These are phyloP conservation scores for Elymnias hypermnestra DNA, from an alignment of 1,140 invertebrate species.

Conservation along the genomic window DNA sequence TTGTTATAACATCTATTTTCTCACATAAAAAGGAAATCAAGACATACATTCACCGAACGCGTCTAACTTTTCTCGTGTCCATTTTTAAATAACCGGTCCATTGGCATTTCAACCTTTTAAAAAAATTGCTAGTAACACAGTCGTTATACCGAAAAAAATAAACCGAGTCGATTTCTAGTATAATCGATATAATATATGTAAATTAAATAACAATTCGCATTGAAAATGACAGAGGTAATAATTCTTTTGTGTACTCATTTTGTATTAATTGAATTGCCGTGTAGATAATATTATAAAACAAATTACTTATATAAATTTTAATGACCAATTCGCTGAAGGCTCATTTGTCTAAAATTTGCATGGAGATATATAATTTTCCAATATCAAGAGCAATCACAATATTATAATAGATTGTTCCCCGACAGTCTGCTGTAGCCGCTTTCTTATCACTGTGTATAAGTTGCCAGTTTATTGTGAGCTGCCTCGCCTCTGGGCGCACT, in stretches of 20 bases:
- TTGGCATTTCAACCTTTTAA: neutral
- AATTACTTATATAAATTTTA: neutral
- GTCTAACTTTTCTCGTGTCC: neutral
- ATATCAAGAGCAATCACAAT: constrained; percentile 43
- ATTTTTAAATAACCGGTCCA: neutral
- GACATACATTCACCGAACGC: no score
- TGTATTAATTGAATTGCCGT: neutral
- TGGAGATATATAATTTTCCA: constrained; percentile 24
- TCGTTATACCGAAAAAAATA: no score
- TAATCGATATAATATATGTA: neutral
- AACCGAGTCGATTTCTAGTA: no score
- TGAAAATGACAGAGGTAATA: neutral
- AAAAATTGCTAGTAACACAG: no score
- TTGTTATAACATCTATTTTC: no score
- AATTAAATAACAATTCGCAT: neutral
- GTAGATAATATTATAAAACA: neutral
- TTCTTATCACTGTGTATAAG: constrained; percentile 50
- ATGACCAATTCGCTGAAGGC: neutral
- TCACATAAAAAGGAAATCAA: no score
- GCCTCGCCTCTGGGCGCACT: constrained; percentile 32
- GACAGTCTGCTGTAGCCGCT: constrained; percentile 48
- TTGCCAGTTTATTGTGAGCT: constrained; percentile 43
- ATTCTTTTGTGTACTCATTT: neutral
- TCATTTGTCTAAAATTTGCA: neutral
- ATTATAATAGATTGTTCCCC: constrained; percentile 54